Evolutionary conservation across 2,797 vertebrate species (phyloP), one percentile per base, ranked within the genome.

Genomic region (Lepus townsendii): DNA sequence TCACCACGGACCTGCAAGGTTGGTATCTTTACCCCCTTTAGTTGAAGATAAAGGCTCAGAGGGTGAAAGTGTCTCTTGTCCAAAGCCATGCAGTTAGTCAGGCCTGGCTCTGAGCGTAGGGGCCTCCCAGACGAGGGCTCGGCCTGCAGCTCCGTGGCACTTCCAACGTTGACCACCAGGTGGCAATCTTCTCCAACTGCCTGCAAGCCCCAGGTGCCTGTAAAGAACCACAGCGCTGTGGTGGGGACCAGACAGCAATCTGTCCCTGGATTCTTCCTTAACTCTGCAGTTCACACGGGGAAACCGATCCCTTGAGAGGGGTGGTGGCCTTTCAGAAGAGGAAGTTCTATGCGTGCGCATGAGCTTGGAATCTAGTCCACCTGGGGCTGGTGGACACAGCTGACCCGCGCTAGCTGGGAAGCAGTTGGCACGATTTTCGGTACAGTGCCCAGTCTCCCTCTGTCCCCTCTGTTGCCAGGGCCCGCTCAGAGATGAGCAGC

Each of bases 141-240:
- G 2, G 0, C 27, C 5, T 4, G 26, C 16, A 60, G 69, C 11
- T 47, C 38, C 0, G 1, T 3, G 83, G 69, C 82, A 88, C 47
- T 96, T 63, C 93, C 96, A 80, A 73, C 0, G 42, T 3, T 50
- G 54, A 60, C 95, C 97, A 94, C 92, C 65, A 97, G 95, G 71
- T 97, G 97, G 95, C 96, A 92, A 8, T 93, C 82, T 94, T 54
- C 30, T 20, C 50, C 62, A 92, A 80, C 52, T 86, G 62, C 57
- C n/a, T 26, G 78, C 19, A 14, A 35, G 27, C 54, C 22, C 3
- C 68, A 24, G 35, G 3, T 13, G 8, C 20, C 20, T 60, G 17
- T 54, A 83, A 30, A 83, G 30, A 91, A 54, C 1, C 17, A 57
- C 52, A 22, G 13, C 4, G 42, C 62, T 13, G 3, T 38, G 22